Evolutionary conservation across 30 jellyfish, hydroid and myxozoan genomes (phyloP).

Genomic region (Chrysaora quinquecirrha): DNA sequence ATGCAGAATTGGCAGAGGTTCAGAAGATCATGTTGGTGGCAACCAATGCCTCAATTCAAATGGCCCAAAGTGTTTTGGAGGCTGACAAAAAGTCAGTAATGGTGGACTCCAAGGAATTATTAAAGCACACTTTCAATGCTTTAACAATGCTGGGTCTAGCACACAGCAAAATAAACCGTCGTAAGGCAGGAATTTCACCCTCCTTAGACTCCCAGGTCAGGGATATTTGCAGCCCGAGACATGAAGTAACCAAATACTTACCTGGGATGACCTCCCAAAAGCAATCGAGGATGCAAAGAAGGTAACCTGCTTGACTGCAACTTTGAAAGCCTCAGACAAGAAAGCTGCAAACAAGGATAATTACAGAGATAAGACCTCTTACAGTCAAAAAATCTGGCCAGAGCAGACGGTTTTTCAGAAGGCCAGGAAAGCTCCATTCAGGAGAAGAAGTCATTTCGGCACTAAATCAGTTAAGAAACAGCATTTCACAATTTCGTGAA

Average conservation of each 20-base stretch:
- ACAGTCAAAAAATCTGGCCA: background rate
- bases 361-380: background rate
- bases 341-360: background rate
- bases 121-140: background rate
- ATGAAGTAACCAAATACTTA: conserved; percentile 20
- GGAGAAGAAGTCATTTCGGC: conserved; percentile 16
- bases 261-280: conserved; percentile 46
- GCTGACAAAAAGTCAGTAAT: conserved; percentile 16
- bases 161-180: conserved; percentile 5
- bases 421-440: conserved; percentile 44
- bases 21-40: background rate
- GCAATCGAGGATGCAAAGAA: conserved; percentile 17
- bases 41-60: background rate
- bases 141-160: conserved; percentile 39
- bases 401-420: conserved; percentile 20
- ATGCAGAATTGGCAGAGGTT: background rate
- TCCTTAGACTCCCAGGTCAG: conserved; percentile 15
- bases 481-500: background rate
- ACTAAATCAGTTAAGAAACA: conserved; percentile 11
- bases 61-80: conserved; percentile 11
- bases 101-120: conserved; percentile 2
- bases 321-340: background rate
- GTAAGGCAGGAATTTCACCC: conserved; percentile 5
- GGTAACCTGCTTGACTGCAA: background rate
- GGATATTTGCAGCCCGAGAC: conserved; percentile 43